Base-by-base conservation (phyloP, 1,140 invertebrate species). In the Asbolus verrucosus region DNA sequence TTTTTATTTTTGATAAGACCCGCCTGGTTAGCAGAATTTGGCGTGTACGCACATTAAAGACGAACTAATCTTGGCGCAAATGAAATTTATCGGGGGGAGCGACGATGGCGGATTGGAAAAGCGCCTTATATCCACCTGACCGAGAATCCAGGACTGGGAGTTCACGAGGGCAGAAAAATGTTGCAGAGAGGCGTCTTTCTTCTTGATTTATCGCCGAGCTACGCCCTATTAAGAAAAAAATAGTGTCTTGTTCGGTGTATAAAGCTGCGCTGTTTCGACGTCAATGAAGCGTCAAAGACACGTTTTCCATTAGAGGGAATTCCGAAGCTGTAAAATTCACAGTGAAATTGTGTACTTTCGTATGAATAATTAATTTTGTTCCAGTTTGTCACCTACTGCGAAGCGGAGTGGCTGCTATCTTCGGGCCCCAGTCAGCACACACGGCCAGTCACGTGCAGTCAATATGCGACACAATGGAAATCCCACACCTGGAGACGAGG, bases 401-500 rank as follows among this genome's bases (percentile, higher is more conserved):
- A 70, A 90, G 88, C 75, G 95, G 95, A 6, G 92, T 98, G 16
- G 94, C 94, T 2, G 95, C 94, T 15, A 94, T 98, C 77, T 97
- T 98, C 80, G 96, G 96, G 0, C 95, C 95, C 1, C 94, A 96
- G 80, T 95, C 92, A 31, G 88, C 90, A 0, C 92, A 95, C 50
- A 95, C 94, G 1, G 93, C 94, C 1, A 92, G 92, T 69, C 95
- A 97, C 82, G 94, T 97, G 9, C 95, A 98, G 83, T 95, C 94
- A 62, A 97, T 97, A 76, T 97, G 95, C 81, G 95, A 97, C 83
- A 94, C 94, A 11, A 94, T 97, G 90, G 95, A 98, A 83, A 92
- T 98, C 75, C 96, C 96, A 1, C 95, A 98, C 82, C 87, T 98
- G 77, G 94, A 97, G 83, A 96, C 94, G 60, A 87, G 94, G 67